Evolutionary conservation across 2,888 invertebrate species (phyloP), one percentile per base, ranked within the genome.

Genomic region (Aphodius granarius): DNA sequence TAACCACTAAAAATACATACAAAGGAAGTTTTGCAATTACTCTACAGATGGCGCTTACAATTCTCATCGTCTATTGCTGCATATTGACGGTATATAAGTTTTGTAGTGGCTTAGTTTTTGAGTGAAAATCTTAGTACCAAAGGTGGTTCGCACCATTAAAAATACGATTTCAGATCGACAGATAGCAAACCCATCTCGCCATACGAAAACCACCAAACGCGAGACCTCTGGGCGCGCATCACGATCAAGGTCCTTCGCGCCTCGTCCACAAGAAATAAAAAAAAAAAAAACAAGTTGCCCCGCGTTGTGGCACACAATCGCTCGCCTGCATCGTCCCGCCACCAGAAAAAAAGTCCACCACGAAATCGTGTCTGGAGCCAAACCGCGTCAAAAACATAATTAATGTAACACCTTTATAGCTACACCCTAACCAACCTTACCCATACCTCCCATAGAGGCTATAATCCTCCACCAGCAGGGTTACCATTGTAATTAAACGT

Each of bases 401-500:
- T 80, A 80, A 80, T 80, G 80, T 79, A 80, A 80, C 80, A 80
- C 80, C 80, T 80, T 66, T 16, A 16, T n/a, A 63, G n/a, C 73
- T 64, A 19, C 73, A 43, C 43, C 43, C 43, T 13, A 3, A 6
- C 1, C 9, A 13, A 43, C 43, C 43, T 6, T 43, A 6, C 43
- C 43, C 6, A 43, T 13, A 43, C 43, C 43, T 43, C 43, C 2
- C 43, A 3, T 43, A 43, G 43, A 43, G 43, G 43, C 13, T 43
- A 43, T 1, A 43, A 9, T 43, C 43, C 9, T 43, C 3, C 9
- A 13, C 43, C 43, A 3, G 43, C 9, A 43, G 9, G 43, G 3
- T 43, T 43, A 6, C 43, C 13, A 43, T 43, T 43, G 43, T 43
- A 43, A 43, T 43, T 43, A 43, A 43, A 43, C 13, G 43, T 2